Base-by-base conservation (phyloP, 2,797 vertebrate species). In the Myripristis jacobus region DNA sequence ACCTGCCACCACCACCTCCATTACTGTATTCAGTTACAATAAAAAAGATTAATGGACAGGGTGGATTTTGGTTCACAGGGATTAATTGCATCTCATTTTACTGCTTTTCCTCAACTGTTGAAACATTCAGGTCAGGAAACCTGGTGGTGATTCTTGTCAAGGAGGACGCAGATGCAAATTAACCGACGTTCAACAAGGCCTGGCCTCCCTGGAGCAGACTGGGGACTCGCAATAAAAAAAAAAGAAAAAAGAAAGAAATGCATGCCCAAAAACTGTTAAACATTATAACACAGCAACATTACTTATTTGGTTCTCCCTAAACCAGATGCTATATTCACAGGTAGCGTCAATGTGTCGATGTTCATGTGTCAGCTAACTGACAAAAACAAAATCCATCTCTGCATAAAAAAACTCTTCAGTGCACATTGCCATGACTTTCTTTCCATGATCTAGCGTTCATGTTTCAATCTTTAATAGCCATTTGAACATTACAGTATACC, bases 41-140 rank as follows among this genome's bases (percentile, higher is more conserved):
- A 66, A 94, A 29, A 94, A 95, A 96, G 94, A 97, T 96, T 94
- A 96, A 97, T 96, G 94, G 94, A 95, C 94, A 93, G 93, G 92
- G 90, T 93, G 94, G 94, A 95, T 96, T 96, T 96, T 95, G 93
- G 94, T 95, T 96, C 94, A 93, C 90, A 86, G 92, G 94, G 95
- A 96, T 97, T 95, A 96, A 97, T 96, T 95, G 94, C 91, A 90
- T 95, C 94, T 95, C 91, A 92, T 94, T 90, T 89, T 83, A 73
- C 75, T 80, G 70, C 72, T 43, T n/a, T 87, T 90, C 82, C 69
- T 73, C 24, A 87, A 89, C 87, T 94, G 92, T 92, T 92, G 92
- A 96, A 94, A 95, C 94, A 94, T 94, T 95, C 92, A 93, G 85
- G 84, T 89, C 91, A 89, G 92, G 95, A 96, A 97, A 96, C 93